Percentiles rank a stretch among this genome's conserved stretches.
These are phyloP conservation scores for Anolis sagrei DNA, from an alignment of 2,113 vertebrate genomes.

Conservation along the genomic window DNA sequence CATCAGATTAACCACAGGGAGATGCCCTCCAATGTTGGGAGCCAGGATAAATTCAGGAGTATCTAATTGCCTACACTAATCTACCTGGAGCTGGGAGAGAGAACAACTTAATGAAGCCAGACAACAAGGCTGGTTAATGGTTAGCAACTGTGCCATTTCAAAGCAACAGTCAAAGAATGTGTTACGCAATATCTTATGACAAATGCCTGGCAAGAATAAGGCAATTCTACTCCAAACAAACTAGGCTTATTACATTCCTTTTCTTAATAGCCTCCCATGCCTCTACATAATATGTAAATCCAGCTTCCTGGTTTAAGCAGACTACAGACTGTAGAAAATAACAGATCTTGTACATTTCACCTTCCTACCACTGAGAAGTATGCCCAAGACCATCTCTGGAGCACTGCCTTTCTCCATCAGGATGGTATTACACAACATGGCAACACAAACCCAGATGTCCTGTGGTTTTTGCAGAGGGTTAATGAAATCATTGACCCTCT, in stretches of 20 bases:
- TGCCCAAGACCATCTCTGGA: too few species aligned
- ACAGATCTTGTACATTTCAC: background rate
- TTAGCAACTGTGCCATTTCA: slow-evolving; percentile 1
- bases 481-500: too few species aligned
- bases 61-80: background rate
- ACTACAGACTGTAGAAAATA: background rate
- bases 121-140: slow-evolving; percentile 3
- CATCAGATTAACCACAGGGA: slow-evolving; percentile 47
- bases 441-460: too few species aligned
- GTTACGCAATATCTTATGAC: slow-evolving; percentile 2
- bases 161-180: slow-evolving; percentile 31
- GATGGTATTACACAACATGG: too few species aligned
- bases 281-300: background rate
- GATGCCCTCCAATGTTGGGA: slow-evolving; percentile 17
- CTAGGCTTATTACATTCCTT: background rate
- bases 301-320: background rate
- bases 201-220: slow-evolving; percentile 18
- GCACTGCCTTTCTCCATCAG: too few species aligned
- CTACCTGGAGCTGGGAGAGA: background rate
- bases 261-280: background rate
- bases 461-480: too few species aligned
- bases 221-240: background rate
- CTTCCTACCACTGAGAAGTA: background rate
- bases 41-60: slow-evolving; percentile 41
- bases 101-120: slow-evolving; percentile 19